These are phyloP conservation scores for Rotaria sp. DNA, from an alignment of 2,888 invertebrate genomes.

Conservation along the genomic window DNA sequence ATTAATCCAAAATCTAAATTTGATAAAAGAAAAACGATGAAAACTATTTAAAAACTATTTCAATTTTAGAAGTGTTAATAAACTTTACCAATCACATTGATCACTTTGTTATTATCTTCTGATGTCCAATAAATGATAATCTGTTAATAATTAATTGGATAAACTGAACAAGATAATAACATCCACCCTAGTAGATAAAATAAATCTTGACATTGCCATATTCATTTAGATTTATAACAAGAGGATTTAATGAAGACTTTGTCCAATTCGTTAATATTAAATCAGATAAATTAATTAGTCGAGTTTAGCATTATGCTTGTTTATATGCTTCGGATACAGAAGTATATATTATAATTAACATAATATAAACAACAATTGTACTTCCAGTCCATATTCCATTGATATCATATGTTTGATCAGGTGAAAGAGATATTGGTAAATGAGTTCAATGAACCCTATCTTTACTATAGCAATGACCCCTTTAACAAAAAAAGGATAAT, in stretches of 20 bases:
- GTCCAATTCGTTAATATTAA: neutral
- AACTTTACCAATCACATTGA: constrained; percentile 4
- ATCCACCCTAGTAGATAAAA: neutral
- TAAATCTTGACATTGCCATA: constrained; percentile 3
- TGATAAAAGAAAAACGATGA: neutral
- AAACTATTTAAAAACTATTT: neutral
- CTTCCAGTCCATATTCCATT: neutral
- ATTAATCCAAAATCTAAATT: neutral
- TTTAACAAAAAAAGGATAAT: neutral
- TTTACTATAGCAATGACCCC: constrained; percentile 59
- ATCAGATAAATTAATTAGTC: neutral
- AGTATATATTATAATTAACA: neutral
- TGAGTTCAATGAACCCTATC: constrained; percentile 59
- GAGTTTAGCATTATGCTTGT: neutral
- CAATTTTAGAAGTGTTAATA: neutral
- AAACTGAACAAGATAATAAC: neutral
- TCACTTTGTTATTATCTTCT: constrained; percentile 5
- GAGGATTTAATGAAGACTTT: neutral
- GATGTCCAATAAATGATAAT: neutral
- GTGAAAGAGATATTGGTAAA: constrained; percentile 54
- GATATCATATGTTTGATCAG: neutral
- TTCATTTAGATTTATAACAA: neutral
- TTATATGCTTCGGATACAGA: neutral
- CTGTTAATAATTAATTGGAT: neutral
- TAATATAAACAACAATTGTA: neutral